phyloP scores from a whole-genome alignment of 2,888 invertebrate genomes.

The Macaria notata region DNA sequence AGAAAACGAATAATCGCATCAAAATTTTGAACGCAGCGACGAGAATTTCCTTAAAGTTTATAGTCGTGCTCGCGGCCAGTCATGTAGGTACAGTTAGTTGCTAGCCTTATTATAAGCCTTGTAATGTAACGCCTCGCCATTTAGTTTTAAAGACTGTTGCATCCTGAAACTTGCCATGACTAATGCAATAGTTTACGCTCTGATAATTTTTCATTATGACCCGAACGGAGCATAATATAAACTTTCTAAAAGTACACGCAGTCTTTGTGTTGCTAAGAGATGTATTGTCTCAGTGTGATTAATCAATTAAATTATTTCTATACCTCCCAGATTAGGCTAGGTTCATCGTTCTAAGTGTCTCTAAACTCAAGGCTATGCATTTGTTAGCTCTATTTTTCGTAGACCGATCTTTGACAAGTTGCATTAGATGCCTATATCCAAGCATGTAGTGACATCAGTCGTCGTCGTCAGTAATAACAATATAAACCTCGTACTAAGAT shows the following conservation, averaged over 20 bases:
- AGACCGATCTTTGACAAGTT: too few relatives aligned
- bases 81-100: slow-evolving; percentile 4
- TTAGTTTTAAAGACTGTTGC: slow-evolving; percentile 23
- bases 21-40: background rate
- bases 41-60: background rate
- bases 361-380: too few relatives aligned
- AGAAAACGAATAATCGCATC: slow-evolving; percentile 1
- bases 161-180: slow-evolving; percentile 34
- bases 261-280: slow-evolving; percentile 5
- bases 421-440: too few relatives aligned
- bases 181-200: slow-evolving; percentile 35
- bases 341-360: too few relatives aligned
- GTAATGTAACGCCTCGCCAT: slow-evolving; percentile 16
- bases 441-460: too few relatives aligned
- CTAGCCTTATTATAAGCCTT: slow-evolving; percentile 12
- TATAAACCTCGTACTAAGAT: too few relatives aligned
- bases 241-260: slow-evolving; percentile 1
- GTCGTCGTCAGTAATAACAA: too few relatives aligned
- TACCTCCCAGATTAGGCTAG: background rate
- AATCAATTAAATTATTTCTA: background rate
- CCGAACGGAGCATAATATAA: slow-evolving; percentile 24
- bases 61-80: background rate
- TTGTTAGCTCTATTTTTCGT: too few relatives aligned
- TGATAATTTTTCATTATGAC: slow-evolving; percentile 32
- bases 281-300: background rate